Base-by-base conservation (phyloP, 2,888 invertebrate species). In the Leptogaster cylindrica region DNA sequence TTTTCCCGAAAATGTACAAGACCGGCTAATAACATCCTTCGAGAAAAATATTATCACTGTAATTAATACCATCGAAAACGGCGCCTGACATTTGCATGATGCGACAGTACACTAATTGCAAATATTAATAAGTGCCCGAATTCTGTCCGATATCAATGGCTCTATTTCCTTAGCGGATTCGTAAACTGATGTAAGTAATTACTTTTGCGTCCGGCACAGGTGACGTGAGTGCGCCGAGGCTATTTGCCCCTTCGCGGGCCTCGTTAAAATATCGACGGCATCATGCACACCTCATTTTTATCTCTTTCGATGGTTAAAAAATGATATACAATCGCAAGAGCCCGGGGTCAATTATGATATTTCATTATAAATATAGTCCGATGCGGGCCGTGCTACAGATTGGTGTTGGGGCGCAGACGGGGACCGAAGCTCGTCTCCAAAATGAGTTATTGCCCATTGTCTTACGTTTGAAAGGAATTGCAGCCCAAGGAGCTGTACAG, bases 301-400 rank as follows among this genome's bases (percentile, higher is more conserved):
- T 66, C 66, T 64, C 55, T 27, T 66, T 66, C 48, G 66, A 64
- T 69, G 64, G 69, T 66, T 66, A 69, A 69, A 58, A 67, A 61
- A 67, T 67, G 67, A 67, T 66, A 61, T 70, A 70, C 65, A 67
- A 70, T 70, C 67, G 58, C 76, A 76, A 76, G 77, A 77, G 77
- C 79, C 80, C 73, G 74, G 76, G 79, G 79, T 78, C 78, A 79
- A 78, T 78, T 78, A 77, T 78, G 78, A 79, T 79, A 78, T 80
- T 79, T 79, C 76, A 79, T 78, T 78, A 78, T 73, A 77, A 76
- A 77, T 77, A 75, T 76, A 75, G 76, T 74, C 75, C 73, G 71
- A 72, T 73, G 66, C 63, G 66, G 65, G 66, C 44, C 66, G 66
- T 46, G 52, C 67, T 69, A 70, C 68, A 71, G 64, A 52, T 52